Evolutionary conservation across 1,140 invertebrate species (phyloP).

Genomic region (Colletes latitarsis): DNA sequence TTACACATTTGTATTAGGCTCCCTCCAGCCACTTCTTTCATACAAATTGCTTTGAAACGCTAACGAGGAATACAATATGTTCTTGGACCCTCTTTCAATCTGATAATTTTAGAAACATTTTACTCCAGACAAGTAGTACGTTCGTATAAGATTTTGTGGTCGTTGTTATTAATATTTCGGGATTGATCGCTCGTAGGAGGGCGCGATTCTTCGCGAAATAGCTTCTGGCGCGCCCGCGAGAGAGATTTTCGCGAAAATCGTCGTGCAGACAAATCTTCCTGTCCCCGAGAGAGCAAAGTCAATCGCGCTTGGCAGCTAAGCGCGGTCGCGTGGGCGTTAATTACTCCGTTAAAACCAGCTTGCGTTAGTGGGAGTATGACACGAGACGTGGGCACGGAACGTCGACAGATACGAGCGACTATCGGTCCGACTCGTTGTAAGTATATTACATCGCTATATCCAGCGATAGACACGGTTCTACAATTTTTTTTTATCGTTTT

Average conservation of each 20-base stretch:
- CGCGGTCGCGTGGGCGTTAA: constrained; percentile 56
- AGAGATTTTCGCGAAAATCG: not conserved
- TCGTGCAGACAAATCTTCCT: constrained; percentile 4
- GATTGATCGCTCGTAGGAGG: too few relatives aligned
- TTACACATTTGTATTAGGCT: too few relatives aligned
- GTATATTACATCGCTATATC: constrained; percentile 15
- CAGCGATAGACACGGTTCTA: constrained; percentile 30
- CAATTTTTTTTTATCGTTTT: not conserved
- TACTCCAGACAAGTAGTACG: too few relatives aligned
- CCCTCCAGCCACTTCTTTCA: too few relatives aligned
- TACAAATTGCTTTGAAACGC: too few relatives aligned
- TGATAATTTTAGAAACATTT: too few relatives aligned
- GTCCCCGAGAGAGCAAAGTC: constrained; percentile 25
- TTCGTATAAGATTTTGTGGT: too few relatives aligned
- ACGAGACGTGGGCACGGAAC: constrained; percentile 44
- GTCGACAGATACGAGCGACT: constrained; percentile 50
- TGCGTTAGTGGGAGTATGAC: constrained; percentile 53
- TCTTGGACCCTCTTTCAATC: too few relatives aligned
- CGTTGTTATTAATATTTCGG: too few relatives aligned
- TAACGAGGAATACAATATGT: too few relatives aligned
- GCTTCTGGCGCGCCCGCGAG: not conserved
- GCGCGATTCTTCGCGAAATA: too few relatives aligned
- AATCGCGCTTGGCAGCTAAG: constrained; percentile 42
- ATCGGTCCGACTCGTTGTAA: constrained; percentile 30
- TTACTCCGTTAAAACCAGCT: constrained; percentile 60